Percentiles rank a stretch among this genome's conserved stretches.
phyloP scores from a whole-genome alignment of 2,797 vertebrate genomes.

The Melanotaenia trifasciata region DNA sequence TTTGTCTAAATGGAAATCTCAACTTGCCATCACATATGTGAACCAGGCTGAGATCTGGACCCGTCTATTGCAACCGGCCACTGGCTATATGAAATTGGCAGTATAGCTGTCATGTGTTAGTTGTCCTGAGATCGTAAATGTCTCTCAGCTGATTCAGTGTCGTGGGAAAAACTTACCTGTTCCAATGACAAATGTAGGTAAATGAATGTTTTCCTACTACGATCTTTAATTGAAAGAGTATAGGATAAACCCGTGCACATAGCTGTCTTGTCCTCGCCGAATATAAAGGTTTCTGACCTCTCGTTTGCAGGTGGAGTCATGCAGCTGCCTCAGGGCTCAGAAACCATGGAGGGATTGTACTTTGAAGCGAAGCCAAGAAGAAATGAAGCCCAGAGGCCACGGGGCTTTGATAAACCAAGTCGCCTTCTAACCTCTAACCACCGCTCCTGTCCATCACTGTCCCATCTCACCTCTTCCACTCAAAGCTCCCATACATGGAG shows the following conservation, averaged over 20 bases:
- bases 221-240: background rate
- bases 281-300: background rate
- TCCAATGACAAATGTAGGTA: conserved; percentile 1
- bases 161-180: background rate
- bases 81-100: conserved; percentile 1
- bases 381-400: conserved; percentile 35
- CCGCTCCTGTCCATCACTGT: conserved; percentile 54
- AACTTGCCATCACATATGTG: background rate
- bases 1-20: background rate
- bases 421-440: conserved; percentile 43
- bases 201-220: no score
- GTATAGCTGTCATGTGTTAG: conserved; percentile 22
- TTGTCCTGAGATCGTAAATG: conserved; percentile 59
- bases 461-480: conserved; percentile 22
- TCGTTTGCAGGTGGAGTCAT: conserved; percentile 54
- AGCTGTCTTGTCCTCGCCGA: background rate
- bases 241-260: background rate
- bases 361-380: conserved; percentile 81
- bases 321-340: conserved; percentile 15
- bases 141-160: conserved; percentile 14
- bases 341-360: conserved; percentile 82
- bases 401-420: conserved; percentile 26
- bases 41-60: background rate
- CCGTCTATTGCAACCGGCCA: background rate
- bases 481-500: conserved; percentile 30